Percentiles rank a stretch among this genome's conserved stretches.
These are phyloP conservation scores for Glyptemys insculpta DNA, from an alignment of 2,797 vertebrate genomes.

Conservation along the genomic window DNA sequence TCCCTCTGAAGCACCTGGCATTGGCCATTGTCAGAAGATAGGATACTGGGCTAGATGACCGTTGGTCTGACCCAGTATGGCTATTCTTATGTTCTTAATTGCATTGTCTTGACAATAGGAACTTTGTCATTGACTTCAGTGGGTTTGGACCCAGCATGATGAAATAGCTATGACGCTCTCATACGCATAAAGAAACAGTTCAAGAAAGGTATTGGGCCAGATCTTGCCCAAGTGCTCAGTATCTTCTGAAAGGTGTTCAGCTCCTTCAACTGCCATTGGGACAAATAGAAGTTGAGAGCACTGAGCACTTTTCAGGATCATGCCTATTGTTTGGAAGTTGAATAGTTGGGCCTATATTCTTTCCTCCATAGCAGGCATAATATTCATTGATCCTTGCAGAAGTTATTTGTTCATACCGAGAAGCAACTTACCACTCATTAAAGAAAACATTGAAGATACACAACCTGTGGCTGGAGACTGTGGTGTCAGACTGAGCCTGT, in stretches of 20 bases:
- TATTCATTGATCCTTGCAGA: neutral
- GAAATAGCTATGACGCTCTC: neutral
- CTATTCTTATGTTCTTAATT: too few relatives aligned
- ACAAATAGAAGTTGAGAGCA: neutral
- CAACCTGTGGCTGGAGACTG: fast-evolving
- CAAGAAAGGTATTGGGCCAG: neutral
- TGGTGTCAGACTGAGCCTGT: neutral
- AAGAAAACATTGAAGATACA: neutral
- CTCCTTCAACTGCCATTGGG: fast-evolving
- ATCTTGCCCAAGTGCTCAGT: neutral
- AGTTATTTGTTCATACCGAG: neutral
- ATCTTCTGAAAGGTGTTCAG: neutral
- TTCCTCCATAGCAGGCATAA: neutral
- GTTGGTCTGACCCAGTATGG: too few relatives aligned
- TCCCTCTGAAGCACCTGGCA: too few relatives aligned
- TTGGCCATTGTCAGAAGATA: too few relatives aligned
- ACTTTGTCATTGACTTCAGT: neutral
- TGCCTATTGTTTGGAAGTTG: neutral
- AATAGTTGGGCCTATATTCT: neutral
- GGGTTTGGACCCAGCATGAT: fast-evolving
- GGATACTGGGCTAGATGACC: too few relatives aligned
- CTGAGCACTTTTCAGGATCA: neutral
- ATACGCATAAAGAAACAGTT: fast-evolving
- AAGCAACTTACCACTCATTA: neutral
- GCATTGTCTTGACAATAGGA: too few relatives aligned